phyloP scores from a whole-genome alignment of 2,888 invertebrate genomes.

The Leucophenga montana region DNA sequence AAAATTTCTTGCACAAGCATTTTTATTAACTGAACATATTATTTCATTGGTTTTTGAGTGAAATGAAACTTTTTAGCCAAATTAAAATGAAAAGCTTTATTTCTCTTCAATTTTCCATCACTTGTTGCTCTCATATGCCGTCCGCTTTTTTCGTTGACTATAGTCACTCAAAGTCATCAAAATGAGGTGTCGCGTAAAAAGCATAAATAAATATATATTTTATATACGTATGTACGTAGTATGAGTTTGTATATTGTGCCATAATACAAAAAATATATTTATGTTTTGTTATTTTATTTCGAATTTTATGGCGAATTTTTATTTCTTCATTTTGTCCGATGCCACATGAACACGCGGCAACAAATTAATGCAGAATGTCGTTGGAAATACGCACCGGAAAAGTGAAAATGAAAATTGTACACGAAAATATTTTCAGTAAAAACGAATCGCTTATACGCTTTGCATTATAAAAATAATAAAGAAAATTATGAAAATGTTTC shows the following conservation, averaged over 20 bases:
- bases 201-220: background rate
- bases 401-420: background rate
- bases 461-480: no score
- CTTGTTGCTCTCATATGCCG: conserved; percentile 66
- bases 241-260: no score
- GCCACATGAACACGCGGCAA: background rate
- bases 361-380: conserved; percentile 6
- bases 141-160: conserved; percentile 32
- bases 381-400: background rate
- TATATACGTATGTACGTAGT: background rate
- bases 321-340: background rate
- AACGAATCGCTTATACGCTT: background rate
- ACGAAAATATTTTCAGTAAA: background rate
- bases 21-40: conserved; percentile 5
- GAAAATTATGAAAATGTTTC: no score
- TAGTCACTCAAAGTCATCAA: no score
- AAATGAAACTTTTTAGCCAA: background rate
- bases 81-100: conserved; percentile 21
- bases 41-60: background rate
- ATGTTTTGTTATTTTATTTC: conserved; percentile 10
- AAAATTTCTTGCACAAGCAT: conserved; percentile 6
- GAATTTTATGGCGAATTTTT: background rate
- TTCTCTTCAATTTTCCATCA: conserved; percentile 45
- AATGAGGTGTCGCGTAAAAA: no score
- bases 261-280: background rate